A percentile compares a stretch with the other conserved stretches of the same genome.
Evolutionary conservation across 2,113 vertebrate genomes (phyloP).

Genomic region (Symphodus melops): DNA sequence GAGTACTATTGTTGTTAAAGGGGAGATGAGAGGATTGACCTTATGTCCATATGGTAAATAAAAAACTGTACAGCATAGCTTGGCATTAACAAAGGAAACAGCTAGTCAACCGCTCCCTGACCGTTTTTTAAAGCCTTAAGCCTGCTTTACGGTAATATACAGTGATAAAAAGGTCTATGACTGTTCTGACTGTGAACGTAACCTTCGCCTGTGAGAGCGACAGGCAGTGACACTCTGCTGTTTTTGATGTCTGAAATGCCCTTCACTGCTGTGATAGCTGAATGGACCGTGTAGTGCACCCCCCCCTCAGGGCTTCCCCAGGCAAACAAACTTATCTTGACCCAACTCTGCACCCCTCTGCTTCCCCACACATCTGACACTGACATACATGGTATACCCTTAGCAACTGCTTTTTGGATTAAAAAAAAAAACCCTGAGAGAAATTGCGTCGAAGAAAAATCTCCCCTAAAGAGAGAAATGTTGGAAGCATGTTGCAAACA

Average conservation of each 20-base stretch:
- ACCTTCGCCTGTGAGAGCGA: not conserved
- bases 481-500: too few relatives aligned
- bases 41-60: too few relatives aligned
- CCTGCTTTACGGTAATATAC: too few relatives aligned
- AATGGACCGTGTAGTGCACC: conserved; percentile 20
- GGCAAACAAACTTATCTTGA: conserved; percentile 63
- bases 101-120: too few relatives aligned
- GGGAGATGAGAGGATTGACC: too few relatives aligned
- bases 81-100: too few relatives aligned
- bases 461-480: not conserved
- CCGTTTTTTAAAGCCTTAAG: too few relatives aligned
- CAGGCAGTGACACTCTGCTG: not conserved
- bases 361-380: conserved; percentile 21
- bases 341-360: not conserved
- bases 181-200: too few relatives aligned
- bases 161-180: not conserved
- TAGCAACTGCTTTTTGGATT: not conserved
- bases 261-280: conserved; percentile 48
- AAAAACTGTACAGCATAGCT: too few relatives aligned
- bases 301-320: conserved; percentile 28
- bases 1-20: too few relatives aligned
- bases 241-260: conserved; percentile 43
- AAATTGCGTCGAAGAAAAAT: not conserved
- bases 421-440: not conserved
- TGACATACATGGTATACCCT: not conserved